Percentiles rank a stretch among this genome's conserved stretches.
Evolutionary conservation across 2,797 vertebrate genomes (phyloP).

Genomic region (Artibeus lituratus): DNA sequence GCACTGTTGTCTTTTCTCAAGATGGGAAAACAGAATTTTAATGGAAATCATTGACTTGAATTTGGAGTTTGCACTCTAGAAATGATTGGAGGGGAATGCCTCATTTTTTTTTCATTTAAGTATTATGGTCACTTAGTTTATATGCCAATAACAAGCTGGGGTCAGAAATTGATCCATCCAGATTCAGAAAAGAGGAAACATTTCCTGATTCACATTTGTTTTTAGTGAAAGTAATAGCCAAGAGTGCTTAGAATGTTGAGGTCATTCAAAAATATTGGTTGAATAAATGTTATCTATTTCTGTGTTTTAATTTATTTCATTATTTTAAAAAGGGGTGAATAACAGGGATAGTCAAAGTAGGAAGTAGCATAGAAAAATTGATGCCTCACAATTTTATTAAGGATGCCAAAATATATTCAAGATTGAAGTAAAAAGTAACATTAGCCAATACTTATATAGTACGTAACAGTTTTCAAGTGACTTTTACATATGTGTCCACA

Average conservation of each 20-base stretch:
- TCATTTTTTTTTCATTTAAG: not conserved
- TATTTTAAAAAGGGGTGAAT: not conserved
- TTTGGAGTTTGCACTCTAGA: conserved; percentile 25
- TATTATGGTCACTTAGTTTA: not conserved
- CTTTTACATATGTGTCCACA: not conserved
- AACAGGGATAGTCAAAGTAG: not conserved
- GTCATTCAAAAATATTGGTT: not conserved
- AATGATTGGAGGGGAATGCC: not conserved
- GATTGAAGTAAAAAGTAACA: not conserved
- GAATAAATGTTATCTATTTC: not conserved
- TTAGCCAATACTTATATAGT: not conserved
- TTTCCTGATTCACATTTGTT: not conserved
- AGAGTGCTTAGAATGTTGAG: not conserved
- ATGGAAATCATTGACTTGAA: not conserved
- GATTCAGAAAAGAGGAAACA: not conserved
- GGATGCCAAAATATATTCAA: not conserved
- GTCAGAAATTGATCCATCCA: not conserved
- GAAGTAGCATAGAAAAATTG: not conserved
- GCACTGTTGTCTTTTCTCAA: not conserved
- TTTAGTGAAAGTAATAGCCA: not conserved
- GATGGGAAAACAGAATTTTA: not conserved
- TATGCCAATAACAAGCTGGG: not conserved
- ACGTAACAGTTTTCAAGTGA: not conserved
- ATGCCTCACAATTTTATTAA: not conserved
- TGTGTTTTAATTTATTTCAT: not conserved